These are phyloP conservation scores for Sander lucioperca DNA, from an alignment of 2,113 vertebrate genomes.

Conservation along the genomic window DNA sequence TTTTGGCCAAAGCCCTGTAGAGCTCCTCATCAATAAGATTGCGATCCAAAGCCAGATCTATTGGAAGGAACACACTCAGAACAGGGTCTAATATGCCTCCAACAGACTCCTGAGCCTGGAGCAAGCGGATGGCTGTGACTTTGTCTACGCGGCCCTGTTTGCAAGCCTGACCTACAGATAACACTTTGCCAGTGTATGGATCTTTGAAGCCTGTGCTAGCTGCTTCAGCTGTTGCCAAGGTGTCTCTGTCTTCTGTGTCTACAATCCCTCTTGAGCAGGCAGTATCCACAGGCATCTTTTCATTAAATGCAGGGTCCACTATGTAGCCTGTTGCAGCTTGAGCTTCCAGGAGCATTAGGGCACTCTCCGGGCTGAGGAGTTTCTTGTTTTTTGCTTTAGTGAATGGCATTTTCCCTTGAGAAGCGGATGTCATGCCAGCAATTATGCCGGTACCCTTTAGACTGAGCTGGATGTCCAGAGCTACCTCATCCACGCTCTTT, in stretches of 20 bases:
- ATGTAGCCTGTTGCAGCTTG: conserved; percentile 96
- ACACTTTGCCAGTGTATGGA: conserved; percentile 91
- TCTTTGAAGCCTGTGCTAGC: conserved; percentile 94
- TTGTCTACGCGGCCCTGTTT: conserved; percentile 90
- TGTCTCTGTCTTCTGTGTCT: conserved; percentile 91
- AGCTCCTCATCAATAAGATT: conserved; percentile 93
- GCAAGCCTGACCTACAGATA: conserved; percentile 92
- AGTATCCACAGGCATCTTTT: conserved; percentile 89
- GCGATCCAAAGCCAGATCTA: conserved; percentile 91
- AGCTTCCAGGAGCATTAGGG: conserved; percentile 92
- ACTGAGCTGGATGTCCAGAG: conserved; percentile 89
- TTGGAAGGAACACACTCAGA: conserved; percentile 92
- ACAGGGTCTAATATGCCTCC: conserved; percentile 94
- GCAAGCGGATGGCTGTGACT: conserved; percentile 88
- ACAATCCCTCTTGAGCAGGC: conserved; percentile 94
- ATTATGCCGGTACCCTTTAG: conserved; percentile 93
- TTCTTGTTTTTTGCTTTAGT: conserved; percentile 92
- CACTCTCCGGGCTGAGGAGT: conserved; percentile 87
- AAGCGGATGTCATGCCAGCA: conserved; percentile 87
- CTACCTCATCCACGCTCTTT: conserved; percentile 90
- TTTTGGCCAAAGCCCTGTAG: conserved; percentile 90
- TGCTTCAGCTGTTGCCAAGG: conserved; percentile 92
- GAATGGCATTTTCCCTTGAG: conserved; percentile 90
- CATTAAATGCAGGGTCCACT: conserved; percentile 90
- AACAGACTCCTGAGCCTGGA: conserved; percentile 93